Conservation (phyloP, 1,140 invertebrate genomes). For the Polyergus mexicanus region DNA sequence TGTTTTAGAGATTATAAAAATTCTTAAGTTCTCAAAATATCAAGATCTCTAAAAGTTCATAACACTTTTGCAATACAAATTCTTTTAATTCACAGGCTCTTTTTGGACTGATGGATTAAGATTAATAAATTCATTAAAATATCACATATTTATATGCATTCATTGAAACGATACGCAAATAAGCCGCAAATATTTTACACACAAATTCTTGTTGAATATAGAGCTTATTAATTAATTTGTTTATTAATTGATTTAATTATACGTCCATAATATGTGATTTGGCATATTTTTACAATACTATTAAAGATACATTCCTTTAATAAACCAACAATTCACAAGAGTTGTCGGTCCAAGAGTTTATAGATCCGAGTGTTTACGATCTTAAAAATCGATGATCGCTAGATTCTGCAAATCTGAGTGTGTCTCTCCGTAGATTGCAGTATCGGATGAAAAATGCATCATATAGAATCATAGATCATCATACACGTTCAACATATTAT, state of each 20-base stretch:
- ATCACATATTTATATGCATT: neutral
- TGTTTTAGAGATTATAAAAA: neutral
- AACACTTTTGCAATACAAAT: neutral
- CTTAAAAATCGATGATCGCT: conserved; percentile 39
- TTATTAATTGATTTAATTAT: no score
- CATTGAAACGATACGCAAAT: neutral
- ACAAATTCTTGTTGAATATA: neutral
- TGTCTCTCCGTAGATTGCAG: conserved; percentile 22
- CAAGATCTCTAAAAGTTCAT: neutral
- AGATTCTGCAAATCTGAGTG: conserved; percentile 40
- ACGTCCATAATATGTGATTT: no score
- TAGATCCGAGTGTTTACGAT: conserved; percentile 39
- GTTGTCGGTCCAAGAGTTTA: neutral
- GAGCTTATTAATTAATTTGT: neutral
- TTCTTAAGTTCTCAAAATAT: neutral
- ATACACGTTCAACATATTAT: conserved; percentile 48
- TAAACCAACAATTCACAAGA: neutral
- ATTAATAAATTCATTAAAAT: neutral
- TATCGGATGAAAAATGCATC: conserved; percentile 40
- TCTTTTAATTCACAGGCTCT: neutral
- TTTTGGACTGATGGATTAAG: neutral
- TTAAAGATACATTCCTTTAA: neutral
- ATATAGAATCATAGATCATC: conserved; percentile 51
- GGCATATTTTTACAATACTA: neutral
- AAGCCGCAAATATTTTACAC: neutral